Percentiles rank a stretch among this genome's conserved stretches.
These are phyloP conservation scores for Corvus cornix DNA, from an alignment of 2,113 vertebrate genomes.

Conservation along the genomic window DNA sequence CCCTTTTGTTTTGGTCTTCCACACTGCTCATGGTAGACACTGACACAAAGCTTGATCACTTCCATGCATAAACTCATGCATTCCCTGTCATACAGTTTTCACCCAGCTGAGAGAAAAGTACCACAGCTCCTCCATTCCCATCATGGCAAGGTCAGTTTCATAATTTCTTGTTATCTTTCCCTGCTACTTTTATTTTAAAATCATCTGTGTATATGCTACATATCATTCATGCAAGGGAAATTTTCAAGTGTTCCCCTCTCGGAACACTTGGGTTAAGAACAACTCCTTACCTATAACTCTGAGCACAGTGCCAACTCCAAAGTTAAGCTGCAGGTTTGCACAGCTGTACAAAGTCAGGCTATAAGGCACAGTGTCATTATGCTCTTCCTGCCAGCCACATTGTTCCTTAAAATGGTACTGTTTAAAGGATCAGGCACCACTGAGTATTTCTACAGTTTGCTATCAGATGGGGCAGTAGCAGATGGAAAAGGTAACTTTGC, in stretches of 20 bases:
- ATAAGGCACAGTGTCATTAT: not conserved
- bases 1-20: not conserved
- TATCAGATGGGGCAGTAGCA: not conserved
- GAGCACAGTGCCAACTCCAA: constrained; percentile 3
- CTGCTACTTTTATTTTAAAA: not conserved
- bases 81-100: not conserved
- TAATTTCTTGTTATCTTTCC: not conserved
- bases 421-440: not conserved
- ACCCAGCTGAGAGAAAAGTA: not conserved
- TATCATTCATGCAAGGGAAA: not conserved
- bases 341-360: not conserved
- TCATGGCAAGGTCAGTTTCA: not conserved
- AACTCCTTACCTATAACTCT: constrained; percentile 22
- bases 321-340: constrained; percentile 5
- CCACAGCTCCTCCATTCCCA: not conserved
- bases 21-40: not conserved
- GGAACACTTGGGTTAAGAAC: not conserved
- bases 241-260: not conserved
- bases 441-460: not conserved
- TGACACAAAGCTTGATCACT: not conserved
- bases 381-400: not conserved
- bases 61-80: not conserved
- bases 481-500: not conserved
- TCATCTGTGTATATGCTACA: not conserved
- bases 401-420: not conserved